Base-by-base conservation (phyloP, 2,113 vertebrate species). In the Gavialis gangeticus region DNA sequence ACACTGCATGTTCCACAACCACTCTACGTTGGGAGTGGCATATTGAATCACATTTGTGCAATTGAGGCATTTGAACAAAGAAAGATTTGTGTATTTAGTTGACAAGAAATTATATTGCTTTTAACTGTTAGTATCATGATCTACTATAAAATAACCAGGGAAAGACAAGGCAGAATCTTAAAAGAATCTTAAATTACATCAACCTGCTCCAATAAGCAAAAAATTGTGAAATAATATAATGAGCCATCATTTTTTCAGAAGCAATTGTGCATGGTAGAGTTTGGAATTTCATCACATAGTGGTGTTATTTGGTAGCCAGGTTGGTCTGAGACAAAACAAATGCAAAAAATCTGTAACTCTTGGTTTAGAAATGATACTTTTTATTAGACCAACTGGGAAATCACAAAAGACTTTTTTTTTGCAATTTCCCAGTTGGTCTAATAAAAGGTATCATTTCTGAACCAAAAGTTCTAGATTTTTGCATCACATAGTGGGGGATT, bases 121-220 rank as follows among this genome's bases (percentile, higher is more conserved):
- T 63, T 67, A 75, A 25, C 28, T 88, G 57, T 86, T 91, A 64
- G 37, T 75, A 90, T 94, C 22, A 84, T 93, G 71, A 87, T 95
- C 63, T 92, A 63, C 66, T 93, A 91, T 76, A 75, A 30, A 82
- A 19, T 2, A 86, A 25, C 56, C 78, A n/a, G 3, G 77, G 58
- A 71, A 79, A 62, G 85, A 25, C 75, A 87, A 75, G 58, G 34
- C 75, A 84, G 37, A 76, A 94, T 46, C 54, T 88, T 64, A 19
- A 56, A 79, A 88, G 24, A 34, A 57, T 84, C 60, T 58, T 56
- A 87, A 81, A 94, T 17, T 16, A 94, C 93, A 10, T 62, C 8
- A 14, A 9, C 25, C 12, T 79, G 83, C 85, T 90, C 95, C 77
- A 95, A 83, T 75, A 95, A 94, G 79, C 21, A 93, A 60, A 54